These are phyloP conservation scores for Maniola jurtina DNA, from an alignment of 1,140 invertebrate genomes.

Conservation along the genomic window DNA sequence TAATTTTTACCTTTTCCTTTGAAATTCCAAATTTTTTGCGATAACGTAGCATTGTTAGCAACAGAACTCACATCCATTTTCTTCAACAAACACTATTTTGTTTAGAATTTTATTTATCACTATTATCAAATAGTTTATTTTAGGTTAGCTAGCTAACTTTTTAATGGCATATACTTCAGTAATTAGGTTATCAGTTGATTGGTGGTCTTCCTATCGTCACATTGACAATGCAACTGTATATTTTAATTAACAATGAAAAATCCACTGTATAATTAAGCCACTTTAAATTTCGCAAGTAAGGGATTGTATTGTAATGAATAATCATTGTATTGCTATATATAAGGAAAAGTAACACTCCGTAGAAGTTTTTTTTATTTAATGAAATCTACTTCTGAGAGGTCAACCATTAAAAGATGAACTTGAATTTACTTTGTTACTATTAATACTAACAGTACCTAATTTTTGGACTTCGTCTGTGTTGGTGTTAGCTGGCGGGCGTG, in stretches of 20 bases:
- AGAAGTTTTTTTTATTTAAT: background rate
- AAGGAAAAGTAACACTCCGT: background rate
- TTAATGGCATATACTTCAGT: too few species aligned
- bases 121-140: too few species aligned
- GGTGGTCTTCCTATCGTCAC: background rate
- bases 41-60: background rate
- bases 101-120: background rate
- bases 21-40: slow-evolving; percentile 9
- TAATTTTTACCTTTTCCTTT: slow-evolving; percentile 9
- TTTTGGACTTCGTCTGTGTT: too few species aligned
- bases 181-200: background rate
- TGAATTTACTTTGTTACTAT: too few species aligned
- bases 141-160: too few species aligned
- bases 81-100: background rate
- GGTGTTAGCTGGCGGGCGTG: too few species aligned
- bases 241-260: slow-evolving; percentile 1
- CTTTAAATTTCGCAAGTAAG: background rate
- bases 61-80: slow-evolving; percentile 2
- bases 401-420: too few species aligned
- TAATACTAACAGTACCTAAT: too few species aligned
- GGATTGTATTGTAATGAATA: slow-evolving; percentile 3
- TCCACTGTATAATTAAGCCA: background rate
- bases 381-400: too few species aligned
- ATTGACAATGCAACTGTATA: background rate
- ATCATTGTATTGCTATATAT: background rate